A percentile compares a stretch with the other conserved stretches of the same genome.
Evolutionary conservation across 2,888 invertebrate species (phyloP).

Genomic region (Nomada ferruginata): DNA sequence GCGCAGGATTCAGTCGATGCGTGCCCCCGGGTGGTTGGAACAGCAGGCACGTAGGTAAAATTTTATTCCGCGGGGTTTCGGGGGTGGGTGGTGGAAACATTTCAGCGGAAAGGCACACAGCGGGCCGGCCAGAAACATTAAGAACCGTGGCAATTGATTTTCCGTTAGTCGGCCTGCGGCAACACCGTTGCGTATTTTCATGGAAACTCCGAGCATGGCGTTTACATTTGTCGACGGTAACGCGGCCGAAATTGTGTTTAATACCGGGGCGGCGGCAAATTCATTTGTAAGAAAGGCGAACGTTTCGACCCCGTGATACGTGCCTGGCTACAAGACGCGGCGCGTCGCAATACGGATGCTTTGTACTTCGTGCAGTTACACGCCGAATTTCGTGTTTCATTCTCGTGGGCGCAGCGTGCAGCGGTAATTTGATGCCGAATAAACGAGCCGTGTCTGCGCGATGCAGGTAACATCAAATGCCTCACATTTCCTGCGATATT

Average conservation of each 20-base stretch:
- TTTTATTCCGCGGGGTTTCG: not conserved
- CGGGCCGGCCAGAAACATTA: not conserved
- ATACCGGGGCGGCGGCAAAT: not conserved
- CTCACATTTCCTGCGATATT: slow-evolving; percentile 47
- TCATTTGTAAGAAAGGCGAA: slow-evolving; percentile 5
- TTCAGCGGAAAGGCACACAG: not conserved
- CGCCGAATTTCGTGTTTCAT: slow-evolving; percentile 44
- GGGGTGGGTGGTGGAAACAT: not conserved
- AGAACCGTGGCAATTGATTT: slow-evolving; percentile 13
- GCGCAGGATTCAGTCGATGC: not conserved
- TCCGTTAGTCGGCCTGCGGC: not conserved
- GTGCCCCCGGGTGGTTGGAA: not conserved
- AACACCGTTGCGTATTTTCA: not conserved
- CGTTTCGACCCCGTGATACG: not conserved
- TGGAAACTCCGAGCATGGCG: not conserved
- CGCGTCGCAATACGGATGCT: slow-evolving; percentile 10
- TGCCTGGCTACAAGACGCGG: slow-evolving; percentile 11
- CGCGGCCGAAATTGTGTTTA: not conserved
- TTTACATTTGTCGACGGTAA: not conserved
- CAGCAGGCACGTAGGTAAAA: not conserved
- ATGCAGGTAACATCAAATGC: slow-evolving; percentile 45
- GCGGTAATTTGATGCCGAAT: slow-evolving; percentile 40
- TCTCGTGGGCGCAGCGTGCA: slow-evolving; percentile 17
- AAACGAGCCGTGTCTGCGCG: slow-evolving; percentile 39
- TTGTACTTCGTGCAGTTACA: slow-evolving; percentile 23